Conservation (phyloP, 2,113 vertebrate genomes). For the Tenebrosternarchus preto region DNA sequence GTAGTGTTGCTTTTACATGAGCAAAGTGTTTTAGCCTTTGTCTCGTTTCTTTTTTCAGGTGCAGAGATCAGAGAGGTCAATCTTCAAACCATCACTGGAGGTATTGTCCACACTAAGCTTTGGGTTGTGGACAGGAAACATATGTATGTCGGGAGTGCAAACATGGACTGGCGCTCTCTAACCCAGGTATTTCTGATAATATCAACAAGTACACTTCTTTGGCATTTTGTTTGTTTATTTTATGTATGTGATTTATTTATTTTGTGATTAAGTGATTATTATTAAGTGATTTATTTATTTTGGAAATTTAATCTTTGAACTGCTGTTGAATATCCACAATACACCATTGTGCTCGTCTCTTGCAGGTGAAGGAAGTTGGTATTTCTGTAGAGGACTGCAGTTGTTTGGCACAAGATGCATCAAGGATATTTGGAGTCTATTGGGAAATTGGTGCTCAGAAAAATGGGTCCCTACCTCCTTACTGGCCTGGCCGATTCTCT, state of each 20-base stretch:
- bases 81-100: constrained; percentile 71
- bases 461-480: constrained; percentile 65
- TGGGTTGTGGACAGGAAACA: constrained; percentile 78
- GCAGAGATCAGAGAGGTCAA: constrained; percentile 73
- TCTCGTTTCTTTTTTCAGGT: constrained; percentile 59
- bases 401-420: constrained; percentile 76
- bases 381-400: constrained; percentile 76
- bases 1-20: background rate
- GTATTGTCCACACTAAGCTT: constrained; percentile 80
- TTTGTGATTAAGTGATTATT: too few species aligned
- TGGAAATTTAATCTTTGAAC: too few species aligned
- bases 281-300: too few species aligned
- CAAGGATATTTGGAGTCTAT: constrained; percentile 74
- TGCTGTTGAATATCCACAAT: background rate
- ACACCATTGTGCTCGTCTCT: background rate
- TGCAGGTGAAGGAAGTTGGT: constrained; percentile 80
- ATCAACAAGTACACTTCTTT: background rate
- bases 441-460: constrained; percentile 64
- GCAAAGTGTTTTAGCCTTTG: background rate
- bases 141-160: constrained; percentile 79
- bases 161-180: constrained; percentile 85
- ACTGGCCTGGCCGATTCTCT: constrained; percentile 72
- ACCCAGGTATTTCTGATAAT: constrained; percentile 69
- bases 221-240: background rate
- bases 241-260: too few species aligned